Conservation (phyloP, 2,113 vertebrate genomes). For the Entelurus aequoreus region DNA sequence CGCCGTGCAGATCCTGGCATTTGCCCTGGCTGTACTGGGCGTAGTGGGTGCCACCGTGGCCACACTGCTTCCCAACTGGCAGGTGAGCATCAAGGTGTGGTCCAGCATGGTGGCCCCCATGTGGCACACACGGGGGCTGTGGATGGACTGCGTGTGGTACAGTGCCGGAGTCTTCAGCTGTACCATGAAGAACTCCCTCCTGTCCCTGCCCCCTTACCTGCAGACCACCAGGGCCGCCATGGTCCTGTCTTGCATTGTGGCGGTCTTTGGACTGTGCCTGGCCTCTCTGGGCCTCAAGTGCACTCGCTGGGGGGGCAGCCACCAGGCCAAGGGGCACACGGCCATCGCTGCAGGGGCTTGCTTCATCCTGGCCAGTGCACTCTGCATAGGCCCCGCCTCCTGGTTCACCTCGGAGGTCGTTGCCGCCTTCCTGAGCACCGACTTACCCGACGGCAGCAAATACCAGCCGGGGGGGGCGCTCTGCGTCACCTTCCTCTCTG, state of each 20-base stretch:
- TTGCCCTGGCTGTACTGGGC: conserved; percentile 81
- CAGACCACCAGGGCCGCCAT: conserved; percentile 82
- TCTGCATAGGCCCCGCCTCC: conserved; percentile 80
- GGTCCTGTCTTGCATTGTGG: conserved; percentile 83
- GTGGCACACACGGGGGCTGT: conserved; percentile 87
- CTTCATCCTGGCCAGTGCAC: conserved; percentile 78
- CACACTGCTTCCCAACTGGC: conserved; percentile 90
- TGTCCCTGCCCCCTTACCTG: conserved; percentile 79
- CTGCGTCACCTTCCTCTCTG: conserved; percentile 84
- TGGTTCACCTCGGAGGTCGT: conserved; percentile 89
- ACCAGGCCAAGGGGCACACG: conserved; percentile 77
- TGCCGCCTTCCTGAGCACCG: conserved; percentile 77
- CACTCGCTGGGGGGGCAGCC: conserved; percentile 80
- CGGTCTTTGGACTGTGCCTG: conserved; percentile 79
- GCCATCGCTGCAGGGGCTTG: conserved; percentile 81
- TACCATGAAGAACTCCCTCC: conserved; percentile 77
- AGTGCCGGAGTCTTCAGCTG: conserved; percentile 94
- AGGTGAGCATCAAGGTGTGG: conserved; percentile 76
- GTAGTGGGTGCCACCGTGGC: conserved; percentile 78
- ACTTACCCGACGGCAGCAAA: conserved; percentile 80
- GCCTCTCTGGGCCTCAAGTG: conserved; percentile 86
- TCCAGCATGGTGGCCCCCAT: conserved; percentile 81
- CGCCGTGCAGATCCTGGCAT: conserved; percentile 87
- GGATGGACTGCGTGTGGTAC: conserved; percentile 96
- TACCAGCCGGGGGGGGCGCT: conserved; percentile 86